Percentiles rank a stretch among this genome's conserved stretches.
Conservation (phyloP, 2,888 invertebrate genomes). For the Eudasyphora cyanicolor region DNA sequence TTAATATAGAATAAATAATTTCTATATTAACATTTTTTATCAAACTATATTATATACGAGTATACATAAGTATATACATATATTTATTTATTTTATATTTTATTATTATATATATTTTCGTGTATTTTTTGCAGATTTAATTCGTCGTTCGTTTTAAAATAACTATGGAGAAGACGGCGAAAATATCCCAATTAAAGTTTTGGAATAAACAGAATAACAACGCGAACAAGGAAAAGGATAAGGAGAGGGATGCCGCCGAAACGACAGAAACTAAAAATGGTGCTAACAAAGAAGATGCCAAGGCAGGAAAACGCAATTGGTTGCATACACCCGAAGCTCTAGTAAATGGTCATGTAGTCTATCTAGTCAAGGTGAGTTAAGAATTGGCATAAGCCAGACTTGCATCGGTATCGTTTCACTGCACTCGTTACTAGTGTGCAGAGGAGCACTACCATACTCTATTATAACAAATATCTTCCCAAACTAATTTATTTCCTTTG, state of each 20-base stretch:
- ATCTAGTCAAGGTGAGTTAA: conserved; percentile 95
- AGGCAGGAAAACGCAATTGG: conserved; percentile 86
- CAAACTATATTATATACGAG: too few relatives aligned
- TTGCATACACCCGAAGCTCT: conserved; percentile 96
- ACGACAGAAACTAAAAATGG: conserved; percentile 74
- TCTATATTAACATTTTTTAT: too few relatives aligned
- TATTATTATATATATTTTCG: neutral
- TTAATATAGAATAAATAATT: too few relatives aligned
- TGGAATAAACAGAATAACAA: conserved; percentile 83
- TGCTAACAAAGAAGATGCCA: conserved; percentile 79
- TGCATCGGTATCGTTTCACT: too few relatives aligned
- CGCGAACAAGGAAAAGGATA: conserved; percentile 80
- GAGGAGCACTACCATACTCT: too few relatives aligned
- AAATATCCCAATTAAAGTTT: conserved; percentile 85
- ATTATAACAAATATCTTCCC: too few relatives aligned
- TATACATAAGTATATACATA: too few relatives aligned
- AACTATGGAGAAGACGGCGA: conserved; percentile 55
- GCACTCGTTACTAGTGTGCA: too few relatives aligned
- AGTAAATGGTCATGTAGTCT: conserved; percentile 96
- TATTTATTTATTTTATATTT: too few relatives aligned
- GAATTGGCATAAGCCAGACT: too few relatives aligned
- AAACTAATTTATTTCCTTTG: neutral
- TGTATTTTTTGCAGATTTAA: neutral
- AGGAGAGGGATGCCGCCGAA: conserved; percentile 64
- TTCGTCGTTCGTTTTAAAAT: neutral